Evolutionary conservation across 2,797 vertebrate species (phyloP), one percentile per base, ranked within the genome.

Genomic region (Graptemys geographica): DNA sequence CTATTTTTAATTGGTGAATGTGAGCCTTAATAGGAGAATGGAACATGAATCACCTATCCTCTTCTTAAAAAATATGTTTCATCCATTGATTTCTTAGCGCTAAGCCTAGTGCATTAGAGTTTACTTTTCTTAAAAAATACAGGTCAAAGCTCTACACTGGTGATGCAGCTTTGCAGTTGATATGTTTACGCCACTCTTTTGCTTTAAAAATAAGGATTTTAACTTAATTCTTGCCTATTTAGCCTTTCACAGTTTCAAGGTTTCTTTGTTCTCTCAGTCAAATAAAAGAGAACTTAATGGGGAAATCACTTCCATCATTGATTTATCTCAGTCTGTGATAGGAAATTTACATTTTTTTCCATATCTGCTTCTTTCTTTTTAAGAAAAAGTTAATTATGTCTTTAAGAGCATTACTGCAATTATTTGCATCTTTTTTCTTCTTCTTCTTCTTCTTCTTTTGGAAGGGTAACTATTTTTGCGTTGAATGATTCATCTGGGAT

Each of bases 1-100:
- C 55, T 92, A 57, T 81, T 90, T 95, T 52, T 56, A 79, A 83
- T 76, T 82, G 41, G 52, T 94, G 95, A 81, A 79, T 78, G 55
- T 69, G 55, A 37, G 91, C 19, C 41, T 94, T 23, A 72, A 47
- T 10, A 59, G 78, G 25, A 91, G 28, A 87, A 90, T 47, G n/a
- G 65, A 37, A 18, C 19, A 52, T 81, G 27, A 28, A 27, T 28
- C 9, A n/a, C 87, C 94, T 93, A 84, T 92, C 81, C 87, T 90
- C 13, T 85, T 0, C 31, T 53, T 79, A 6, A 12, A 41, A 55
- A 90, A 41, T 25, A 25, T 15, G 13, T 94, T 90, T 89, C 76
- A 33, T 55, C 65, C 84, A 65, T 79, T 84, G 80, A 78, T 51
- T 25, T 86, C 84, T 81, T 65, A 78, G 92, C 16, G 86, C 16